phyloP scores from a whole-genome alignment of 2,113 vertebrate species.

The Chloebia gouldiae region DNA sequence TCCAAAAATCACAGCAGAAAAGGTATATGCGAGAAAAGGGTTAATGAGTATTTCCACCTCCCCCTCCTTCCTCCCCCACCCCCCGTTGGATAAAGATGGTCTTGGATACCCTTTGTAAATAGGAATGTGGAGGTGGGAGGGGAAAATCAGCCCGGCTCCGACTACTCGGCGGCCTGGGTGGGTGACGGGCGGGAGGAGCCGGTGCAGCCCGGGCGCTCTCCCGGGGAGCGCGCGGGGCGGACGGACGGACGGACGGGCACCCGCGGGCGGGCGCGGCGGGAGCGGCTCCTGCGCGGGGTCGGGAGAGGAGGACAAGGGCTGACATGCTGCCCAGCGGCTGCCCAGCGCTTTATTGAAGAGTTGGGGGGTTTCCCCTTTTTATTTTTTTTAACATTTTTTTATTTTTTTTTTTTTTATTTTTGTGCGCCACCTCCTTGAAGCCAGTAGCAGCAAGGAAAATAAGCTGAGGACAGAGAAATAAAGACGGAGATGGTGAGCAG shows the following conservation, averaged over 20 bases:
- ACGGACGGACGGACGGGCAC: background rate
- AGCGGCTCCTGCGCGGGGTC: background rate
- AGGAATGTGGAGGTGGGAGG: constrained; percentile 42
- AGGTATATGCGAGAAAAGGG: background rate
- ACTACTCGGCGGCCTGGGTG: background rate
- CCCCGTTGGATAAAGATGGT: background rate
- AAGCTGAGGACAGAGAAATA: background rate
- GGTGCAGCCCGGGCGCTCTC: background rate
- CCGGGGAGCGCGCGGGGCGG: background rate
- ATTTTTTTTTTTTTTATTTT: background rate
- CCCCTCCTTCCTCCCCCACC: background rate
- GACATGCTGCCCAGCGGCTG: background rate
- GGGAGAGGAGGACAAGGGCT: background rate
- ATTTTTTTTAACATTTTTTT: background rate
- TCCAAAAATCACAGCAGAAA: background rate
- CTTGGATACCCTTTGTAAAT: constrained; percentile 26
- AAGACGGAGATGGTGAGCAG: constrained; percentile 46
- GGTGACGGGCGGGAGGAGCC: background rate
- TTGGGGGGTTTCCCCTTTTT: background rate
- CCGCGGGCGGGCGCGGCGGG: background rate
- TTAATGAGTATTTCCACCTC: background rate
- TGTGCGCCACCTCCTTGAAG: background rate
- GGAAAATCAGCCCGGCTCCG: background rate
- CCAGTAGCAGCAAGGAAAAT: background rate
- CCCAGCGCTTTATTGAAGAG: background rate